A percentile compares a stretch with the other conserved stretches of the same genome.
Evolutionary conservation across 2,113 vertebrate genomes (phyloP).

Genomic region (Elephas maximus): DNA sequence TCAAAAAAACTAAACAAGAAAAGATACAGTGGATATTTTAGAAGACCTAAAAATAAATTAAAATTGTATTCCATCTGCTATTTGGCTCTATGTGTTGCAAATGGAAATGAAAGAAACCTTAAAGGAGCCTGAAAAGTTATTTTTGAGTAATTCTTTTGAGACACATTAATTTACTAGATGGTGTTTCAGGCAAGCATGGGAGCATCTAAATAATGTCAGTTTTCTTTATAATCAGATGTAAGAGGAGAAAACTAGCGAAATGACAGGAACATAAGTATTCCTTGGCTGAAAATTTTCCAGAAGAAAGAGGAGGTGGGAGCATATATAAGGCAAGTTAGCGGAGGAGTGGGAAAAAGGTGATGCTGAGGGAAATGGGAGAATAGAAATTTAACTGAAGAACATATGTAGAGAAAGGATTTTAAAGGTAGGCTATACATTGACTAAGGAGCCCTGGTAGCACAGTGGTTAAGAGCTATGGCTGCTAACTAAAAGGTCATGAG

Average conservation of each 20-base stretch:
- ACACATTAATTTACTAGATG: not conserved
- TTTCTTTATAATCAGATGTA: constrained; percentile 12
- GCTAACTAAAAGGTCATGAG: no score
- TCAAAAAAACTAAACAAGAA: constrained; percentile 39
- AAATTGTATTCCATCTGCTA: constrained; percentile 73
- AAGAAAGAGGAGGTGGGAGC: not conserved
- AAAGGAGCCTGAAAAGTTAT: constrained; percentile 54
- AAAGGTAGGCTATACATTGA: not conserved
- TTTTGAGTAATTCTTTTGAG: constrained; percentile 64
- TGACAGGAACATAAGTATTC: not conserved
- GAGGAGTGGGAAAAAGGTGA: not conserved
- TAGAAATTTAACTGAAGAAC: not conserved
- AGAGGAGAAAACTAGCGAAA: not conserved
- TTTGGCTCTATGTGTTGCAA: constrained; percentile 72
- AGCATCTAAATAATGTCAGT: not conserved
- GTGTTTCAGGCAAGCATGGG: constrained; percentile 33
- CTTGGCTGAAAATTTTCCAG: not conserved
- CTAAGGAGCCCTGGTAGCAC: not conserved
- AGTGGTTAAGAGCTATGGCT: no score
- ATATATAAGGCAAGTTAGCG: not conserved
- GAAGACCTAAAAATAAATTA: constrained; percentile 62
- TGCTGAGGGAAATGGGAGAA: not conserved
- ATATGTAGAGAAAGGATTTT: not conserved
- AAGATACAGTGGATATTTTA: constrained; percentile 42
- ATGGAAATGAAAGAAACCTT: constrained; percentile 77